Evolutionary conservation across 2,888 invertebrate species (phyloP).

Genomic region (Ethmia dodecea): DNA sequence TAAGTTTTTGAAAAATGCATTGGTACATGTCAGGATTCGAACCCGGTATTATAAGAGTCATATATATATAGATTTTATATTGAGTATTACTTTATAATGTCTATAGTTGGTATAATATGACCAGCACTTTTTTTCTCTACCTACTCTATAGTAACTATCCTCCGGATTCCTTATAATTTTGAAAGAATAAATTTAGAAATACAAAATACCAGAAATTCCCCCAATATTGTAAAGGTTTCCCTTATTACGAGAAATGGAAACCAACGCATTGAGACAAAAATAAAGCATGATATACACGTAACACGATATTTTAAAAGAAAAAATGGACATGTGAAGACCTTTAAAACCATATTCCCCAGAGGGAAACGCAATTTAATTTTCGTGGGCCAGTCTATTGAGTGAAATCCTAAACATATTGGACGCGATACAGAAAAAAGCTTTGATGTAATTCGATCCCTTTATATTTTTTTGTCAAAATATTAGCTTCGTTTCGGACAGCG

Average conservation of each 20-base stretch:
- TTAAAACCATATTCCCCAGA: slow-evolving; percentile 49
- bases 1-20: too few relatives aligned
- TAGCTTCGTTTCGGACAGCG: slow-evolving; percentile 39
- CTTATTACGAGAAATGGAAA: slow-evolving; percentile 39
- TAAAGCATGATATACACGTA: slow-evolving; percentile 44
- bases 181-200: too few relatives aligned
- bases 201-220: too few relatives aligned
- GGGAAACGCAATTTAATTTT: slow-evolving; percentile 68
- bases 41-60: too few relatives aligned
- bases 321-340: slow-evolving; percentile 64
- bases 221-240: slow-evolving; percentile 63
- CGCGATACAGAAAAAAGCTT: slow-evolving; percentile 52
- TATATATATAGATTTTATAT: too few relatives aligned
- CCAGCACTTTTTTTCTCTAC: too few relatives aligned
- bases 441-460: slow-evolving; percentile 60
- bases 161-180: too few relatives aligned
- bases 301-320: slow-evolving; percentile 59
- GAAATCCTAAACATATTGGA: slow-evolving; percentile 72
- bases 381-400: slow-evolving; percentile 58
- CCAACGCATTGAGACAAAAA: slow-evolving; percentile 55
- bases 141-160: too few relatives aligned
- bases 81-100: too few relatives aligned
- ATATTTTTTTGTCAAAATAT: slow-evolving; percentile 34
- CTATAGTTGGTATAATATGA: too few relatives aligned
- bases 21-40: too few relatives aligned